Percentiles rank a stretch among this genome's conserved stretches.
Evolutionary conservation across 1,140 invertebrate species (phyloP).

Genomic region (Wasmannia auropunctata): DNA sequence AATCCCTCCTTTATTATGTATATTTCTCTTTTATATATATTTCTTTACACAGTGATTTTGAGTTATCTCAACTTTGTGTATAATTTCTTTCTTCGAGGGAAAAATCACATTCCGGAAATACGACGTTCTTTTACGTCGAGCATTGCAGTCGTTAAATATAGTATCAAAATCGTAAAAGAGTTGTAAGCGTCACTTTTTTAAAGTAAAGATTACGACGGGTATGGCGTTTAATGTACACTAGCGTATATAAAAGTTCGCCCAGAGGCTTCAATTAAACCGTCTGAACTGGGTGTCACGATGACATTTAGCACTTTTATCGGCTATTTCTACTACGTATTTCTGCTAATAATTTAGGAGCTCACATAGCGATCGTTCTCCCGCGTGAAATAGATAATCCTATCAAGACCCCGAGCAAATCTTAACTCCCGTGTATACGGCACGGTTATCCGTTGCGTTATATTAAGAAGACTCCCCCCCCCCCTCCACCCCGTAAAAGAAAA

Average conservation of each 20-base stretch:
- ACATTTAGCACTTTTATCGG: conserved; percentile 49
- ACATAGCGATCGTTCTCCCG: background rate
- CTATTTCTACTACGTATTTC: conserved; percentile 29
- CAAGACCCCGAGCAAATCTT: background rate
- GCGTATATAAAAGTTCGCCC: background rate
- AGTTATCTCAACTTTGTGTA: too few species aligned
- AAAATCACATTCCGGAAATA: background rate
- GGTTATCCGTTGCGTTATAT: background rate
- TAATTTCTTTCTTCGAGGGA: background rate
- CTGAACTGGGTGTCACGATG: background rate
- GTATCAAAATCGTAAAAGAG: background rate
- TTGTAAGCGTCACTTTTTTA: background rate
- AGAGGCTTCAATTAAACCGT: conserved; percentile 13
- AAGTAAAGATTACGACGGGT: background rate
- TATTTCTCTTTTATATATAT: background rate
- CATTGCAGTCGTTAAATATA: background rate
- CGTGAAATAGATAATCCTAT: conserved; percentile 45
- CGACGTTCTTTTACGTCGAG: background rate
- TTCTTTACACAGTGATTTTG: background rate
- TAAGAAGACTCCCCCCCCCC: background rate
- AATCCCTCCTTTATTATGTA: background rate
- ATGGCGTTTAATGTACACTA: background rate
- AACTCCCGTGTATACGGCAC: background rate
- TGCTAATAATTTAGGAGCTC: conserved; percentile 45
- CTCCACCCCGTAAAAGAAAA: background rate